Evolutionary conservation across 2,797 vertebrate genomes (phyloP).

Genomic region (Melanogrammus aeglefinus): DNA sequence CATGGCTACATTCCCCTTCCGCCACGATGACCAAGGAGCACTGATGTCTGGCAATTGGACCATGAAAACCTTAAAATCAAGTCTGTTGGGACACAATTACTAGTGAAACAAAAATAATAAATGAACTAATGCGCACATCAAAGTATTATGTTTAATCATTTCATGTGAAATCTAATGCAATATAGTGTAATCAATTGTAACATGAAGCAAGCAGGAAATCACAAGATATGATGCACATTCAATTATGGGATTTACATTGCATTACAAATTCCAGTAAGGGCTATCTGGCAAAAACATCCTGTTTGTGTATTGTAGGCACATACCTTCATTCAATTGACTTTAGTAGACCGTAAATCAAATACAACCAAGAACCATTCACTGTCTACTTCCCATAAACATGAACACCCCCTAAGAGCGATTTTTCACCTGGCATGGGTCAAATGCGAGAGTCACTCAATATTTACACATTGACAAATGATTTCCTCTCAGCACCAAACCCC

Average conservation of each 20-base stretch:
- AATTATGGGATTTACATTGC: not conserved
- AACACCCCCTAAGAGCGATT: not conserved
- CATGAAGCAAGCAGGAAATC: not conserved
- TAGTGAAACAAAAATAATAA: not conserved
- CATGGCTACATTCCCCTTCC: slow-evolving; percentile 8
- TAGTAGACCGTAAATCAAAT: not conserved
- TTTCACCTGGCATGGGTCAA: slow-evolving; percentile 23
- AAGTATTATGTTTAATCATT: not conserved
- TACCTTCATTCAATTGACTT: not conserved
- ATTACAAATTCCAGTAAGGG: not conserved
- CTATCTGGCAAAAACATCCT: not conserved
- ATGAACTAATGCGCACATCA: not conserved
- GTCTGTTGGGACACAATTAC: not conserved
- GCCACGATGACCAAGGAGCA: slow-evolving; percentile 7
- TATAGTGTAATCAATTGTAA: not conserved
- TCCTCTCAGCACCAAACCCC: slow-evolving; percentile 22
- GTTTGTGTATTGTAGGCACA: not conserved
- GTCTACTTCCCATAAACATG: not conserved
- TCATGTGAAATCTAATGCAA: not conserved
- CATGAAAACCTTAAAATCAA: not conserved
- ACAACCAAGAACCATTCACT: not conserved
- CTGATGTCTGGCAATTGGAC: slow-evolving; percentile 4
- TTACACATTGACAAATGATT: slow-evolving; percentile 39
- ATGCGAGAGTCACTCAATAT: slow-evolving; percentile 24
- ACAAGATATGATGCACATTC: not conserved